Evolutionary conservation across 1,140 invertebrate species (phyloP), one percentile per base, ranked within the genome.

Genomic region (Drosophila cardini): DNA sequence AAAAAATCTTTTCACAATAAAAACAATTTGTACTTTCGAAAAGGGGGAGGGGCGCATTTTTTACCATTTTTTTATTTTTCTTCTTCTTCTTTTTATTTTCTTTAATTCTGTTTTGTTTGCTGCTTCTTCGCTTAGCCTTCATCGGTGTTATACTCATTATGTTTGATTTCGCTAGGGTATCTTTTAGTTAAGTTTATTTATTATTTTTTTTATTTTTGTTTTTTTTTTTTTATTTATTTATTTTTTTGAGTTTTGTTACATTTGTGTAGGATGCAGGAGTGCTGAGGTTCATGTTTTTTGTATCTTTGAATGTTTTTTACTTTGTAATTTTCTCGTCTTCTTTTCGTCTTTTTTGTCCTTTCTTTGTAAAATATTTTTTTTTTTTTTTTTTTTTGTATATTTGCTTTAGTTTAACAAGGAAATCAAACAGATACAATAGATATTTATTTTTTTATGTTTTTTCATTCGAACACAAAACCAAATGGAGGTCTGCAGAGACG

Each of bases 11-110:
- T 82, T 89, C 86, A 91, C 82, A 87, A 91, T 90, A 90, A 91
- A 91, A 91, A 91, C 91, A 91, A 91, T 91, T 91, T 91, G 91
- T 91, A 91, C 91, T 91, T 89, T 91, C 91, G 90, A 91, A 91
- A 91, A 90, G 78, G 87, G 90, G 91, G 91, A 91, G 90, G 90
- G 90, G 90, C 80, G 73, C 80, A 81, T 85, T 68, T 69, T 90
- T 90, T 42, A 30, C 21, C 10, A 38, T 43, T 67, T 65, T 72
- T 70, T 76, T 74, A 15, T 53, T 48, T 63, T 63, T 61, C 48
- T 3, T 63, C 63, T 16, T 70, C 45, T 36, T 61, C 68, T 71
- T 45, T 64, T 58, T 56, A 63, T 68, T 61, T 30, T 63, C 72
- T 53, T 62, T 52, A 60, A 46, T 34, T 67, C 26, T 67, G 46